A percentile compares a stretch with the other conserved stretches of the same genome.
Evolutionary conservation across 2,888 invertebrate species (phyloP).

Genomic region (Drosophila nr. perissopoda): DNA sequence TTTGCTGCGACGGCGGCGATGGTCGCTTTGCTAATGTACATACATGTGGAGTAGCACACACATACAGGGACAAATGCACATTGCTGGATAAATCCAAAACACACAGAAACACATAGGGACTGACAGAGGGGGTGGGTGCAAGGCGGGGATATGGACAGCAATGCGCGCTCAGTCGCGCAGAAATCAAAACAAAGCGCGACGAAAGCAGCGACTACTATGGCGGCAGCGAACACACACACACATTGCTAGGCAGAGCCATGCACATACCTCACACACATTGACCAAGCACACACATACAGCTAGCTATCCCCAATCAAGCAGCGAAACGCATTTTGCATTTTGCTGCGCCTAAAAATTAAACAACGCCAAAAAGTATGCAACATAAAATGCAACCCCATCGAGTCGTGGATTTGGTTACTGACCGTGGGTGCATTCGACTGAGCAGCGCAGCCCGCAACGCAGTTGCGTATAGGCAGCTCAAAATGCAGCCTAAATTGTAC

Average conservation of each 20-base stretch:
- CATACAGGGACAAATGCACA: constrained; percentile 62
- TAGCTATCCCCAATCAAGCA: constrained; percentile 65
- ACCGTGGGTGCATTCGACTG: constrained; percentile 5
- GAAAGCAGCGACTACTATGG: constrained; percentile 47
- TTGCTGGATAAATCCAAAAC: constrained; percentile 67
- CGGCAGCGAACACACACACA: constrained; percentile 35
- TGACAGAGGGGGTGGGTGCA: constrained; percentile 14
- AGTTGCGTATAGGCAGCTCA: constrained; percentile 37
- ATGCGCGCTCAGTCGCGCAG: constrained; percentile 72
- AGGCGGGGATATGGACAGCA: constrained; percentile 31
- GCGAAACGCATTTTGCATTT: constrained; percentile 66
- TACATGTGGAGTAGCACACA: constrained; percentile 40
- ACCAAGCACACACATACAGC: constrained; percentile 32
- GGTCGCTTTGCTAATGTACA: constrained; percentile 74
- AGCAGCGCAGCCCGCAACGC: constrained; percentile 32
- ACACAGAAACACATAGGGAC: constrained; percentile 37
- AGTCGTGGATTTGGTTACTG: not conserved
- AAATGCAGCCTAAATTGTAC: constrained; percentile 61
- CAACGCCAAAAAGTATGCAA: constrained; percentile 75
- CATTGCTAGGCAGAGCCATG: constrained; percentile 47
- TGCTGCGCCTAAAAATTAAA: constrained; percentile 80
- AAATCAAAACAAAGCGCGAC: constrained; percentile 80
- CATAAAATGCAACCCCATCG: constrained; percentile 31
- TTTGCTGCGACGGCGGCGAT: constrained; percentile 52
- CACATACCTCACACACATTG: constrained; percentile 41